A percentile compares a stretch with the other conserved stretches of the same genome.
Conservation (phyloP, 2,797 vertebrate genomes). For the Pteropus rufus region DNA sequence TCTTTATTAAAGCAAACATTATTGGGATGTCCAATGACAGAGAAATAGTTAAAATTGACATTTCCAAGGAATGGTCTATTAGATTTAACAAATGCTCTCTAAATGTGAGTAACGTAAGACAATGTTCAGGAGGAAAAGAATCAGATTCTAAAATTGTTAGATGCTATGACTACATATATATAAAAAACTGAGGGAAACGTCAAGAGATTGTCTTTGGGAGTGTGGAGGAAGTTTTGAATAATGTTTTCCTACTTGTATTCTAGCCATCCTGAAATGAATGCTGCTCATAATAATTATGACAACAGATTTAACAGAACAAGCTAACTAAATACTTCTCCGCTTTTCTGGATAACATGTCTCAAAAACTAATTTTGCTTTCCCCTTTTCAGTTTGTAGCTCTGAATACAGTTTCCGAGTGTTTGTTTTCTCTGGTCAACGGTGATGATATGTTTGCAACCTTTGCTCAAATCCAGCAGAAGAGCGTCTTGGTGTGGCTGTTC, state of each 20-base stretch:
- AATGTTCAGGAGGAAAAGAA: not conserved
- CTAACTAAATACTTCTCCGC: not conserved
- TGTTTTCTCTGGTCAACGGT: slow-evolving; percentile 97
- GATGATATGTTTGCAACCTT: slow-evolving; percentile 98
- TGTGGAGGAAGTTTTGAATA: not conserved
- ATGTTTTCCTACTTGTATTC: not conserved
- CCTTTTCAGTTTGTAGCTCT: slow-evolving; percentile 91
- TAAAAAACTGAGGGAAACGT: not conserved
- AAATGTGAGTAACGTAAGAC: not conserved
- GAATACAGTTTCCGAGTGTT: slow-evolving; percentile 93
- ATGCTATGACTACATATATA: not conserved
- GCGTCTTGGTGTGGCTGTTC: slow-evolving; percentile 93
- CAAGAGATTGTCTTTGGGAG: not conserved
- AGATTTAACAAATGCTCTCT: not conserved
- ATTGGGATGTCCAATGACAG: not conserved
- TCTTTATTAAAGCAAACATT: not conserved
- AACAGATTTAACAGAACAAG: not conserved
- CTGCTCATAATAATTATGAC: not conserved
- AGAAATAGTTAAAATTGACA: not conserved
- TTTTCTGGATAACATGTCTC: not conserved
- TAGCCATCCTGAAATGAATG: not conserved
- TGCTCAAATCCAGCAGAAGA: slow-evolving; percentile 94
- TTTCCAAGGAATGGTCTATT: not conserved
- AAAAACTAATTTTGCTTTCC: not conserved
- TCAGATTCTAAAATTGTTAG: not conserved